phyloP scores from a whole-genome alignment of 2,113 vertebrate genomes.

The Sinocyclocheilus rhinocerous region DNA sequence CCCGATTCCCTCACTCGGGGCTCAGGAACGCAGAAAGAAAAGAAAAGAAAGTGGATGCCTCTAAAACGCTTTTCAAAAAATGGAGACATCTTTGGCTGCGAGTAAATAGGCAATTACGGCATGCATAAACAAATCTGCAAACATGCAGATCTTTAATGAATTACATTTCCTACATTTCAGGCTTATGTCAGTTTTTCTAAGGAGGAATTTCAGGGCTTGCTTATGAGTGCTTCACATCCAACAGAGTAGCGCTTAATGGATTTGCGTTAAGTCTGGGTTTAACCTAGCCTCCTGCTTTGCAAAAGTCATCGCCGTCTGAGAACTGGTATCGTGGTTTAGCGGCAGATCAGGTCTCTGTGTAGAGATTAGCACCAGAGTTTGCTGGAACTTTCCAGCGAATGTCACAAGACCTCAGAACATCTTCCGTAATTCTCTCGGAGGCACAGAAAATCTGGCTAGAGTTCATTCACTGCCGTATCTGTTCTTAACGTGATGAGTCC shows the following conservation, averaged over 20 bases:
- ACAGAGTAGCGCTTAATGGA: constrained; percentile 39
- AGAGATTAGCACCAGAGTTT: constrained; percentile 22
- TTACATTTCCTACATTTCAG: constrained; percentile 27
- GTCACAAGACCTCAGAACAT: constrained; percentile 17
- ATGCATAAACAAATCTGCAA: constrained; percentile 36
- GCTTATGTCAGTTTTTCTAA: constrained; percentile 41
- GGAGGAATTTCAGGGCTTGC: constrained; percentile 36
- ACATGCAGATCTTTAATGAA: constrained; percentile 49
- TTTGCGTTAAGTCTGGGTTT: constrained; percentile 30
- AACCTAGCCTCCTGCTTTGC: constrained; percentile 42
- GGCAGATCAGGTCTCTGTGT: constrained; percentile 35
- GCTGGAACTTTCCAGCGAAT: constrained; percentile 24
- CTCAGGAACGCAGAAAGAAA: neutral
- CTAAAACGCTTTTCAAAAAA: constrained; percentile 9
- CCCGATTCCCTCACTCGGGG: constrained; percentile 2
- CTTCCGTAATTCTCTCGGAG: neutral
- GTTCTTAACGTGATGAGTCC: neutral
- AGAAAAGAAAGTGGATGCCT: constrained; percentile 21
- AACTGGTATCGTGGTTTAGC: constrained; percentile 17
- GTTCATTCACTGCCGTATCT: neutral
- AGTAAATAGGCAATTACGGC: constrained; percentile 44
- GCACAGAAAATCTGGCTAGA: constrained; percentile 21
- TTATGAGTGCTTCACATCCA: constrained; percentile 27
- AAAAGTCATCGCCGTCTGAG: constrained; percentile 29
- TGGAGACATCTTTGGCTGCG: constrained; percentile 19